Base-by-base conservation (phyloP, 2,888 invertebrate genomes). In the Dyspetes luteomarginatus region DNA sequence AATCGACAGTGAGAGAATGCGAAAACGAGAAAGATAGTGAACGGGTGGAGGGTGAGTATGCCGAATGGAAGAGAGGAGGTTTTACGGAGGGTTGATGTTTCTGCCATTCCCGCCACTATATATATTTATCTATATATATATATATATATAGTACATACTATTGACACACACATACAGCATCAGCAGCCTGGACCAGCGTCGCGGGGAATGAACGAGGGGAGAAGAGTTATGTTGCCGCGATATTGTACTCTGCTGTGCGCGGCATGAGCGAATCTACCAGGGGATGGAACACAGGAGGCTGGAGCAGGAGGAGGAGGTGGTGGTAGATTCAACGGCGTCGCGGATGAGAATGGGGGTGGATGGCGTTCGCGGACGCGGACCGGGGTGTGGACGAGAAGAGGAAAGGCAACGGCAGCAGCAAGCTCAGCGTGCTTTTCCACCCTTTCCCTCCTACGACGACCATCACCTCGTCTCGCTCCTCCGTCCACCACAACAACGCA, bases 151-250 rank as follows among this genome's bases (percentile, higher is more conserved):
- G n/a, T 45, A 55, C 43, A 26, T 28, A n/a, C 48, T 4, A 5
- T 9, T 22, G 4, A 17, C 12, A 74, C 58, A 65, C 50, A 17
- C 30, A 74, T 45, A 67, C 80, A 75, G 80, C 67, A 73, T 52
- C 56, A 68, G 62, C 22, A 71, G 48, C 52, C 72, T 22, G 56
- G 73, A 73, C 64, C 73, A 50, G 60, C 75, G 65, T 78, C 62
- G 81, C 65, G 80, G 83, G 80, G 83, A 88, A 88, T 86, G 90
- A 90, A 90, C 88, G 89, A 90, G 91, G 91, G 90, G 91, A 90
- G 90, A 92, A 92, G 91, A 91, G 91, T 92, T 91, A 92, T 92
- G 91, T 91, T 90, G 90, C 91, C 90, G 91, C 91, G 91, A 91
- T 91, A 92, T 92, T 91, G 91, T 91, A 89, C 90, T 89, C 78